Conservation (phyloP, 2,113 vertebrate species). For the Cynoglossus semilaevis region DNA sequence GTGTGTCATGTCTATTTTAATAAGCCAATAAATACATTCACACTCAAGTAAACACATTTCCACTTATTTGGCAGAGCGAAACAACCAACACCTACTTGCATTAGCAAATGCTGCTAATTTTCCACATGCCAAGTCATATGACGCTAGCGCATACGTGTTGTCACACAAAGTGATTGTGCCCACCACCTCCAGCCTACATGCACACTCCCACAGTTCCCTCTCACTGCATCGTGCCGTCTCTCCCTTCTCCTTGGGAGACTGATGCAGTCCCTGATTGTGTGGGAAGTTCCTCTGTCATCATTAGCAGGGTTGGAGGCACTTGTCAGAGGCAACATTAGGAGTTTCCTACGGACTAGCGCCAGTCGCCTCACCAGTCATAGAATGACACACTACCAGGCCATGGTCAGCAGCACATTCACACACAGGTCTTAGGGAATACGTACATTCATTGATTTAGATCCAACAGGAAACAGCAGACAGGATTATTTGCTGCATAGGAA, state of each 20-base stretch:
- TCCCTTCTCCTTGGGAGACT: conserved; percentile 43
- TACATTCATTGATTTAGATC: conserved; percentile 14
- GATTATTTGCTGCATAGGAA: too few relatives aligned
- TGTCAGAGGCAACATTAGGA: conserved; percentile 67
- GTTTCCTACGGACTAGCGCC: conserved; percentile 65
- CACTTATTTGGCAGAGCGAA: conserved; percentile 1
- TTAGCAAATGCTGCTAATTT: conserved; percentile 21
- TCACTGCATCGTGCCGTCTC: neutral
- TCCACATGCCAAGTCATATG: conserved; percentile 9
- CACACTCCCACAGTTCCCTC: conserved; percentile 15
- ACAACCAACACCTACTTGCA: conserved; percentile 18
- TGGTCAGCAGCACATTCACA: too few relatives aligned
- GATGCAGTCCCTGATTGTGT: conserved; percentile 72
- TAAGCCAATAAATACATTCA: too few relatives aligned
- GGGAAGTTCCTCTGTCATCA: conserved; percentile 75
- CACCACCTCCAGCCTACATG: conserved; percentile 26
- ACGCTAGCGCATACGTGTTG: conserved; percentile 14
- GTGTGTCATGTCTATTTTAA: too few relatives aligned
- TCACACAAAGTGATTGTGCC: conserved; percentile 38
- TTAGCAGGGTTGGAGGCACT: conserved; percentile 67
- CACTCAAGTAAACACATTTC: too few relatives aligned
- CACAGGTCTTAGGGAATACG: too few relatives aligned
- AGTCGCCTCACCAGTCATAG: conserved; percentile 40
- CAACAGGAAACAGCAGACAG: conserved; percentile 11
- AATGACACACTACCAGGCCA: conserved; percentile 20